Conservation (phyloP, 2,797 vertebrate genomes). For the Mycteria americana region DNA sequence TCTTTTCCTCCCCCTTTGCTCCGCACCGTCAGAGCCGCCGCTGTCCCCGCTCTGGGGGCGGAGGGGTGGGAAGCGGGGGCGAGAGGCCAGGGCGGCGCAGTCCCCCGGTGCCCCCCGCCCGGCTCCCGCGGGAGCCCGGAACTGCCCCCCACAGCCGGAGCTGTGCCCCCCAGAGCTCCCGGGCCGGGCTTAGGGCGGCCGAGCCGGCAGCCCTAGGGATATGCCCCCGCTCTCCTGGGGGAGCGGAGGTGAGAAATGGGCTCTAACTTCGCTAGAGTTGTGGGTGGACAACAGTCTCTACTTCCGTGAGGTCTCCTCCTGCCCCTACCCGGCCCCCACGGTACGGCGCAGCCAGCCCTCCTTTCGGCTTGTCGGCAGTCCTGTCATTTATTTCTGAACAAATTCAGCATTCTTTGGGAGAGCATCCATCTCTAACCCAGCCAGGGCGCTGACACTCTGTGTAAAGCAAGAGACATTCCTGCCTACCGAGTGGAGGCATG, state of each 20-base stretch:
- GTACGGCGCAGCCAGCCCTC: not conserved
- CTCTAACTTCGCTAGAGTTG: conserved; percentile 43
- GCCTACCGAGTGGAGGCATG: not conserved
- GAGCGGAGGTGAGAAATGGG: not conserved
- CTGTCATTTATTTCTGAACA: not conserved
- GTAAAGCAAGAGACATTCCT: not conserved
- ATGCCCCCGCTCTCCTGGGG: not conserved
- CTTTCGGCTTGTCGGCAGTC: not conserved
- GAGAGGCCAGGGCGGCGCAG: not conserved
- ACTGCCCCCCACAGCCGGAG: not conserved
- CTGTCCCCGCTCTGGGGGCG: not conserved
- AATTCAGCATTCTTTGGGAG: not conserved
- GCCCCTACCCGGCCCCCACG: not conserved
- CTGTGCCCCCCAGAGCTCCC: not conserved
- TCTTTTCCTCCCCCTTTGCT: not conserved
- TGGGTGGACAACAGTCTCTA: not conserved
- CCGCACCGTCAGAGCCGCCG: not conserved
- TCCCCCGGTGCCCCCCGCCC: not conserved
- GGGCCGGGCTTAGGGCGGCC: not conserved
- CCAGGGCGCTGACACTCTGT: not conserved
- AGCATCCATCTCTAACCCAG: not conserved
- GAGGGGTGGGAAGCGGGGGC: not conserved
- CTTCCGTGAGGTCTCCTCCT: not conserved
- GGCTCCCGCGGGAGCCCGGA: not conserved
- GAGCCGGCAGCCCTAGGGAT: not conserved